These are phyloP conservation scores for Octodonta nipae DNA, from an alignment of 2,888 invertebrate species.

Conservation along the genomic window DNA sequence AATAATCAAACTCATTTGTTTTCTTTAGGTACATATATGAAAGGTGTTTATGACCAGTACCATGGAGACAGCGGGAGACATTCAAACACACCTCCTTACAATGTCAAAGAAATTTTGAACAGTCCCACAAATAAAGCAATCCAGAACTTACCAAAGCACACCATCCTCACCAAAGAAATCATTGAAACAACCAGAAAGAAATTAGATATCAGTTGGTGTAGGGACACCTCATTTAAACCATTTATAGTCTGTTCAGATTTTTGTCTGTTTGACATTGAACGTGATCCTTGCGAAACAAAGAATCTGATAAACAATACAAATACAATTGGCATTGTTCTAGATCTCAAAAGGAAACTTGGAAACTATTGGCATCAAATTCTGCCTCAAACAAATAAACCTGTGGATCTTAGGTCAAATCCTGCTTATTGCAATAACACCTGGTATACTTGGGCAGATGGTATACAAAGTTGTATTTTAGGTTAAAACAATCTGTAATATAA, in stretches of 20 bases:
- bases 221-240: slow-evolving; percentile 4
- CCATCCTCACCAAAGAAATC: slow-evolving; percentile 7
- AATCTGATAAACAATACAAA: slow-evolving; percentile 20
- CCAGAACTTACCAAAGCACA: slow-evolving; percentile 9
- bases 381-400: slow-evolving; percentile 17
- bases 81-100: slow-evolving; percentile 18
- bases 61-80: slow-evolving; percentile 23
- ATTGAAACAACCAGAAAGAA: slow-evolving; percentile 8
- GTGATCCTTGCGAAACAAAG: slow-evolving; percentile 29
- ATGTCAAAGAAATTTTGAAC: slow-evolving; percentile 17
- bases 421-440: slow-evolving; percentile 23
- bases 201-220: slow-evolving; percentile 13
- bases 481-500: too few species aligned
- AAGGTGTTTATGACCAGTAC: slow-evolving; percentile 19
- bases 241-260: slow-evolving; percentile 13
- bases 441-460: slow-evolving; percentile 25
- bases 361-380: slow-evolving; percentile 15
- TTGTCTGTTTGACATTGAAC: slow-evolving; percentile 26
- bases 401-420: slow-evolving; percentile 24
- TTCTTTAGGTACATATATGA: slow-evolving; percentile 18
- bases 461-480: background rate
- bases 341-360: slow-evolving; percentile 16
- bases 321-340: slow-evolving; percentile 11
- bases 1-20: slow-evolving; percentile 5
- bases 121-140: slow-evolving; percentile 24